These are phyloP conservation scores for Stratiolaelaps scimitus DNA, from an alignment of 1,140 invertebrate species.

Conservation along the genomic window DNA sequence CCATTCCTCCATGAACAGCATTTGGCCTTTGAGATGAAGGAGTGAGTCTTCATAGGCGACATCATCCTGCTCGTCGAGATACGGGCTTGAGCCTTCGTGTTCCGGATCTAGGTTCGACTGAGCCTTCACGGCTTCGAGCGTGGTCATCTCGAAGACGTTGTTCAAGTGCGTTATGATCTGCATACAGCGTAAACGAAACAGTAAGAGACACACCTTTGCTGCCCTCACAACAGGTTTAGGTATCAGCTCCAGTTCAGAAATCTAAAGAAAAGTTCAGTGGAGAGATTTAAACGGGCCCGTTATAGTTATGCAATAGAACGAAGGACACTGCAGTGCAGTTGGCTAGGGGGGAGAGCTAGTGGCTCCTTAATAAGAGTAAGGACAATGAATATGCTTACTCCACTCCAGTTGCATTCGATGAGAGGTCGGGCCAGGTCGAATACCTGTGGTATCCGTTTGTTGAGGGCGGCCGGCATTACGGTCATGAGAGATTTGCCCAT, in stretches of 20 bases:
- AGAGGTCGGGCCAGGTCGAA: conserved; percentile 79
- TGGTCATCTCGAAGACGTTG: conserved; percentile 88
- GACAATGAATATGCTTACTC: conserved; percentile 52
- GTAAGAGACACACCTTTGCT: no score
- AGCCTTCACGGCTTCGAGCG: conserved; percentile 56
- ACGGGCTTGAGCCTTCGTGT: conserved; percentile 31
- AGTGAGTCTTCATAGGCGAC: conserved; percentile 51
- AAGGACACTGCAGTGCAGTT: no score
- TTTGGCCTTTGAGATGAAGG: conserved; percentile 75
- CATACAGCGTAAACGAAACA: no score
- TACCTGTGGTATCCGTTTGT: conserved; percentile 58
- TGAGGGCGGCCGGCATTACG: conserved; percentile 41
- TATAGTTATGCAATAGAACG: no score
- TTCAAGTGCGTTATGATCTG: conserved; percentile 86
- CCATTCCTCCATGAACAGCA: conserved; percentile 97
- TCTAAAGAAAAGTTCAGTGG: no score
- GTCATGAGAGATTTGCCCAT: conserved; percentile 65
- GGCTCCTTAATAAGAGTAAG: no score
- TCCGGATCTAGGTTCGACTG: conserved; percentile 31
- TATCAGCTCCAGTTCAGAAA: no score
- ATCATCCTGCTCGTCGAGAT: conserved; percentile 51
- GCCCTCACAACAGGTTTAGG: no score
- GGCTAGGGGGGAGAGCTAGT: no score
- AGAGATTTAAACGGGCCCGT: no score
- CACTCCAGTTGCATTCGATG: conserved; percentile 83